Evolutionary conservation across 2,888 invertebrate species (phyloP), one percentile per base, ranked within the genome.

Genomic region (Ceratothoa steindachneri): DNA sequence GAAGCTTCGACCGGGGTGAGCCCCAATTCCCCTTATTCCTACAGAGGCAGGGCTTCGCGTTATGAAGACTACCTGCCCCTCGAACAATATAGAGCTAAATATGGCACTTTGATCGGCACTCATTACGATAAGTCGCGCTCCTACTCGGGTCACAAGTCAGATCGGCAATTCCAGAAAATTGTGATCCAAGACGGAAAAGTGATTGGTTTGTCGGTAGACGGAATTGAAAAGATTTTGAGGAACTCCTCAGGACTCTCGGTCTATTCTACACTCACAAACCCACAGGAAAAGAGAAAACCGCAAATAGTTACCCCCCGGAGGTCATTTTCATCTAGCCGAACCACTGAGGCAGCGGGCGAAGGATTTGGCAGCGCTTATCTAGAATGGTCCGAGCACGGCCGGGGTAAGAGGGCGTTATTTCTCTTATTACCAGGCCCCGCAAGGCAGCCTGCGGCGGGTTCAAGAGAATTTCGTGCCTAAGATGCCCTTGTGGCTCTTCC

Each of bases 341-440:
- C 7, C 7, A 5, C 5, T 41, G 7, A 5, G 7, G 31, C 64
- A 7, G 24, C 68, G 31, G 69, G 66, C 22, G 73, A 73, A 28
- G 77, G 77, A 12, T 77, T 55, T 68, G 77, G 77, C 4, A 65
- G 72, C 30, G 75, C 70, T 12, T 77, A 77, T 68, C 60, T 77
- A 2, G 67, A 68, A 41, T 71, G 74, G 75, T 75, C 77, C 4
- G 77, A 77, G 55, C 73, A 73, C 60, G 77, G 77, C 22, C 31
- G 72, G 64, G 74, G 77, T 77, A 60, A 75, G 77, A 30, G 22
- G 27, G 30, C 15, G 24, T 19, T n/a, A n/a, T n/a, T n/a, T n/a
- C n/a, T n/a, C n/a, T n/a, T n/a, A n/a, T n/a, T n/a, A n/a, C n/a
- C n/a, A n/a, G n/a, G n/a, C n/a, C n/a, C n/a, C n/a, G n/a, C n/a